Evolutionary conservation across 1,140 invertebrate species (phyloP).

Genomic region (Formica exsecta): DNA sequence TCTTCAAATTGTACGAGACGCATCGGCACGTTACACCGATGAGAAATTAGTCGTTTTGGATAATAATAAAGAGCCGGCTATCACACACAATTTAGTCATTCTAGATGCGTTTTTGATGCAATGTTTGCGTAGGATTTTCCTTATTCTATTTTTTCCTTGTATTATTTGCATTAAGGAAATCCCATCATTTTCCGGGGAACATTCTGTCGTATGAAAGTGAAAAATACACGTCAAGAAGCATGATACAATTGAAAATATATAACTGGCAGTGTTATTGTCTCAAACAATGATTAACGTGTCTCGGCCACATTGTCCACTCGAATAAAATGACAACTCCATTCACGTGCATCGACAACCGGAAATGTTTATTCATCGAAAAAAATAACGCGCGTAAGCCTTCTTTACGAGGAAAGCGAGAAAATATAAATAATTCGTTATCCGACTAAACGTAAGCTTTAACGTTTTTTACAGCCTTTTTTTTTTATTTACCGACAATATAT

Average conservation of each 20-base stretch:
- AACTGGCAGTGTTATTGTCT: constrained; percentile 51
- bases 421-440: constrained; percentile 1
- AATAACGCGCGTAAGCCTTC: constrained; percentile 2
- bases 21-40: constrained; percentile 12
- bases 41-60: neutral
- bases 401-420: constrained; percentile 2
- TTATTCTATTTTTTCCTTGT: neutral
- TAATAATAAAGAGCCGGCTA: neutral
- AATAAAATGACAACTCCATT: constrained; percentile 57
- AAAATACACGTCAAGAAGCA: constrained; percentile 8
- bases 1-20: constrained; percentile 5
- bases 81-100: neutral
- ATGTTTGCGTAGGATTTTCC: constrained; percentile 10
- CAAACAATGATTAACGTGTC: constrained; percentile 45
- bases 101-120: neutral
- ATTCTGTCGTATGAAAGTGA: neutral
- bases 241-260: constrained; percentile 27
- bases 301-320: constrained; percentile 20
- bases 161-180: constrained; percentile 20
- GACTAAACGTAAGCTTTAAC: neutral
- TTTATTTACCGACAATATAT: neutral
- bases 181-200: constrained; percentile 16
- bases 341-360: constrained; percentile 36
- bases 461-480: no score
- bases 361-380: constrained; percentile 33